Percentiles rank a stretch among this genome's conserved stretches.
phyloP scores from a whole-genome alignment of 2,113 vertebrate genomes.

The Coryphaenoides rupestris region DNA sequence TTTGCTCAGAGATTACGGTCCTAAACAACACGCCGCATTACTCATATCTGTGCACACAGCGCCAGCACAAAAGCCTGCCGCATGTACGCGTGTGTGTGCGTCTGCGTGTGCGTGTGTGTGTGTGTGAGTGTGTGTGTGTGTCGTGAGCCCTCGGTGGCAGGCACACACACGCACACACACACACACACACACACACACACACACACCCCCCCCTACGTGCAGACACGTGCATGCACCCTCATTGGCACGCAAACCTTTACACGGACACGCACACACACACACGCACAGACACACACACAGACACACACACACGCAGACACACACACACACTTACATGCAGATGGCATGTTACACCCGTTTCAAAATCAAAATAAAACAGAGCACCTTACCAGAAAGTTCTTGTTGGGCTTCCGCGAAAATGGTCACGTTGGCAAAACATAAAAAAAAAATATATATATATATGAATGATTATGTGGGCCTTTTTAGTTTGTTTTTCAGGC shows the following conservation, averaged over 20 bases:
- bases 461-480: background rate
- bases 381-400: no score
- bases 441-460: no score
- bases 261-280: constrained; percentile 11
- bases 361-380: no score
- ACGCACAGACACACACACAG: constrained; percentile 20
- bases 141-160: no score
- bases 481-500: constrained; percentile 76
- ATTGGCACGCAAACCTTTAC: background rate
- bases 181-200: no score
- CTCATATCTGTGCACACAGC: constrained; percentile 58
- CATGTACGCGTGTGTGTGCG: no score
- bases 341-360: no score
- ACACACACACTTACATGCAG: constrained; percentile 44
- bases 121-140: no score
- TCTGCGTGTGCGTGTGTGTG: no score
- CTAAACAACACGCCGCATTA: constrained; percentile 65
- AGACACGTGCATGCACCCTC: constrained; percentile 20
- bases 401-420: no score
- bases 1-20: constrained; percentile 73
- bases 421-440: no score
- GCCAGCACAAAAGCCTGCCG: constrained; percentile 46
- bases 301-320: background rate
- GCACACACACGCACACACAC: no score
- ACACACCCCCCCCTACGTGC: constrained; percentile 15